Conservation (phyloP, 2,797 vertebrate genomes). For the Octomys mimax region DNA sequence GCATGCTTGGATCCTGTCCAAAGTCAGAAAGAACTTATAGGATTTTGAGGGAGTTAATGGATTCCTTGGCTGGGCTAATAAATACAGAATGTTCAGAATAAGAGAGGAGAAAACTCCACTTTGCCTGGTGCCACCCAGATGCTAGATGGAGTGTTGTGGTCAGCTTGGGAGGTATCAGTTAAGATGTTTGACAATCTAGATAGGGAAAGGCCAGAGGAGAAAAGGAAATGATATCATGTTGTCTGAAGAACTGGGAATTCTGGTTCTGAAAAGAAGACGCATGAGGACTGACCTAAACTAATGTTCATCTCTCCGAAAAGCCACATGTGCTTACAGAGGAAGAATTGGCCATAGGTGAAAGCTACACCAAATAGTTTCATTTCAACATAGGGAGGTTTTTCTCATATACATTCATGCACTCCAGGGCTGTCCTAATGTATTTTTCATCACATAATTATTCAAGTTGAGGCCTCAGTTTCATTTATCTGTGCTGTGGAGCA, state of each 20-base stretch:
- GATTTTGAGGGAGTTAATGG: constrained; percentile 22
- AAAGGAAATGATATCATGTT: neutral
- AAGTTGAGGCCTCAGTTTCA: neutral
- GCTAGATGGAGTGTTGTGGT: neutral
- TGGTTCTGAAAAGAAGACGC: neutral
- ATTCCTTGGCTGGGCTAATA: constrained; percentile 32
- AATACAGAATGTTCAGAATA: neutral
- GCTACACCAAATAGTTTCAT: neutral
- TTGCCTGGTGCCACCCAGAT: neutral
- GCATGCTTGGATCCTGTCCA: neutral
- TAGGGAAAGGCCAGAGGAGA: neutral
- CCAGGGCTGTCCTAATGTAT: neutral
- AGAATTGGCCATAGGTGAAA: neutral
- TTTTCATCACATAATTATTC: neutral
- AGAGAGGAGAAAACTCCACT: neutral
- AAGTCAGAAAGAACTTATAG: constrained; percentile 27
- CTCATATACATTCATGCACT: neutral
- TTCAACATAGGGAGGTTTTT: neutral
- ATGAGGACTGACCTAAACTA: neutral
- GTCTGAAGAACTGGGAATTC: neutral
- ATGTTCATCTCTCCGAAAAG: neutral
- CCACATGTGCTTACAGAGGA: neutral
- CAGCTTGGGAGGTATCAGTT: neutral
- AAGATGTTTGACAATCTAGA: neutral
- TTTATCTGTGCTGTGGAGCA: neutral